phyloP scores from a whole-genome alignment of 2,113 vertebrate genomes.

The Perognathus longimembris region DNA sequence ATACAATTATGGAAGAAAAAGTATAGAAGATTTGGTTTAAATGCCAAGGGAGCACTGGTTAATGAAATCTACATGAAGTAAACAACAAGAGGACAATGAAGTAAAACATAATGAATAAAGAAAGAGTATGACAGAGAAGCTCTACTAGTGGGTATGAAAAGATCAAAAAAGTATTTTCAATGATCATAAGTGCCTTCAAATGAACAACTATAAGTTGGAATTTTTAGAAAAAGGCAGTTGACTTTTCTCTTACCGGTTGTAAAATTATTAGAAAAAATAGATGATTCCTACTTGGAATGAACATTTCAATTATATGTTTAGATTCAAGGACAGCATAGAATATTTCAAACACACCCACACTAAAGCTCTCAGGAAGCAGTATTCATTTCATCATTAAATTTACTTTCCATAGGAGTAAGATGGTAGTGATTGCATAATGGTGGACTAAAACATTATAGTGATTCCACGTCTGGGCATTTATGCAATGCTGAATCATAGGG shows the following conservation, averaged over 20 bases:
- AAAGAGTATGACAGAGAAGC: not conserved
- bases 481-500: too few relatives aligned
- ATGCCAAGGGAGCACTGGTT: not conserved
- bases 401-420: too few relatives aligned
- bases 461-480: too few relatives aligned
- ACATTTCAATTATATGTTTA: not conserved
- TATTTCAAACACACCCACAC: not conserved
- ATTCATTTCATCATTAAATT: too few relatives aligned
- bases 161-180: not conserved
- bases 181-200: not conserved
- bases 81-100: not conserved
- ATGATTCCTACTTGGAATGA: not conserved
- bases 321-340: not conserved
- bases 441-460: too few relatives aligned
- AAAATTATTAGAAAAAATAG: not conserved
- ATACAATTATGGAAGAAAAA: not conserved
- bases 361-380: too few relatives aligned
- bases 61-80: not conserved
- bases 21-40: not conserved
- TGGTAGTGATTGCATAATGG: too few relatives aligned
- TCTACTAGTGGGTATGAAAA: not conserved
- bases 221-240: not conserved
- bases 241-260: rapidly evolving
- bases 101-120: not conserved
- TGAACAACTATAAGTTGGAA: not conserved